These are phyloP conservation scores for Otus scops DNA, from an alignment of 2,797 vertebrate species.

Conservation along the genomic window DNA sequence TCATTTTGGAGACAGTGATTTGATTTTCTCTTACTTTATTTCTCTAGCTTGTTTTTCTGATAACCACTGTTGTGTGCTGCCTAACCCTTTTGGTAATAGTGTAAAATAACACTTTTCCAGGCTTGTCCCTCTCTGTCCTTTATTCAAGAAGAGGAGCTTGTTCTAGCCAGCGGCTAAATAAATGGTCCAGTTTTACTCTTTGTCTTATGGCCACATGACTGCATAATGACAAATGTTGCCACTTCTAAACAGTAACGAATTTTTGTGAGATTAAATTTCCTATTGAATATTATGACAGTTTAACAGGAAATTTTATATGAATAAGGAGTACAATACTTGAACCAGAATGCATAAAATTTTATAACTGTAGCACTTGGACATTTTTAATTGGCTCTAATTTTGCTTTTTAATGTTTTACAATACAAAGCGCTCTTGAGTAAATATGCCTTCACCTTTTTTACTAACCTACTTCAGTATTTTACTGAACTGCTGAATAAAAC, in stretches of 20 bases:
- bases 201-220: not conserved
- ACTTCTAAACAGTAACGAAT: not conserved
- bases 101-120: not conserved
- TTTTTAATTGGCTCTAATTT: not conserved
- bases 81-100: not conserved
- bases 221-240: not conserved
- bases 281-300: not conserved
- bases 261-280: not conserved
- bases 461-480: not conserved
- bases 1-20: conserved; percentile 13
- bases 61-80: not conserved
- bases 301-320: not conserved
- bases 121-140: not conserved
- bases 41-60: not conserved
- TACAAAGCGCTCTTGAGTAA: not conserved
- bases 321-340: not conserved
- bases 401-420: not conserved
- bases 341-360: not conserved
- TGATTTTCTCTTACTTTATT: conserved; percentile 25
- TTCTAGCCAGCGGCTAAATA: not conserved
- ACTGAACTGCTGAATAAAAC: not conserved
- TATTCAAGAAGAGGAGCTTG: not conserved
- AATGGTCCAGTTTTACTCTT: not conserved
- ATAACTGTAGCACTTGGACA: not conserved
- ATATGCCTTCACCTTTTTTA: not conserved